A percentile compares a stretch with the other conserved stretches of the same genome.
phyloP scores from a whole-genome alignment of 2,888 invertebrate genomes.

The Eustalomyia histrio region DNA sequence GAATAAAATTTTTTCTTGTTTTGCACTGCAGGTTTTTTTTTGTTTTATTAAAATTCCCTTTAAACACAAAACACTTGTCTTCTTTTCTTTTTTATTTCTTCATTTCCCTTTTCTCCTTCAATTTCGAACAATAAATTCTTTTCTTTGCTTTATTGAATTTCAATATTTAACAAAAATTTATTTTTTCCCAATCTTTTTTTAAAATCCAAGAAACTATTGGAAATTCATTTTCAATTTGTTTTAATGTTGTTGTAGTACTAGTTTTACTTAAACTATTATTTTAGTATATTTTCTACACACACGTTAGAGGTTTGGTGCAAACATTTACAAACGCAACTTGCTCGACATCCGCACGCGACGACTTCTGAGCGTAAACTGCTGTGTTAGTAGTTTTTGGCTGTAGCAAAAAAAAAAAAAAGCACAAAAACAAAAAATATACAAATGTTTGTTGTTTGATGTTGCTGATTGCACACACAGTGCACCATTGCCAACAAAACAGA shows the following conservation, averaged over 20 bases:
- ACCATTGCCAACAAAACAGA: no score
- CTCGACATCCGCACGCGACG: constrained; percentile 64
- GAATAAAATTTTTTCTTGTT: background rate
- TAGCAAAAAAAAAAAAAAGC: background rate
- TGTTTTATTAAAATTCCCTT: background rate
- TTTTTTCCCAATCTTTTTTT: background rate
- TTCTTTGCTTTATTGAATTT: background rate
- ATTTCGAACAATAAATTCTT: background rate
- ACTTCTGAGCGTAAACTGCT: constrained; percentile 64
- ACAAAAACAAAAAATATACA: background rate
- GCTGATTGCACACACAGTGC: constrained; percentile 34
- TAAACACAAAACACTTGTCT: background rate
- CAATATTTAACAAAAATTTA: background rate
- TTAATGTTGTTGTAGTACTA: background rate
- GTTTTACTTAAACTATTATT: constrained; percentile 11
- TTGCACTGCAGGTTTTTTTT: background rate
- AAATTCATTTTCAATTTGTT: background rate
- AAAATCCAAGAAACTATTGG: background rate
- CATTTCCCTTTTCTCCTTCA: background rate
- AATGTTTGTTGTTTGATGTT: constrained; percentile 37
- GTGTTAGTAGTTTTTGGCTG: constrained; percentile 41
- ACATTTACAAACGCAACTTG: constrained; percentile 44
- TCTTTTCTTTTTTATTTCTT: background rate
- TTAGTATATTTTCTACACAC: constrained; percentile 24
- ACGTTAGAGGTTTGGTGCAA: constrained; percentile 28